Evolutionary conservation across 2,888 invertebrate genomes (phyloP).

Genomic region (Melipona beecheii): DNA sequence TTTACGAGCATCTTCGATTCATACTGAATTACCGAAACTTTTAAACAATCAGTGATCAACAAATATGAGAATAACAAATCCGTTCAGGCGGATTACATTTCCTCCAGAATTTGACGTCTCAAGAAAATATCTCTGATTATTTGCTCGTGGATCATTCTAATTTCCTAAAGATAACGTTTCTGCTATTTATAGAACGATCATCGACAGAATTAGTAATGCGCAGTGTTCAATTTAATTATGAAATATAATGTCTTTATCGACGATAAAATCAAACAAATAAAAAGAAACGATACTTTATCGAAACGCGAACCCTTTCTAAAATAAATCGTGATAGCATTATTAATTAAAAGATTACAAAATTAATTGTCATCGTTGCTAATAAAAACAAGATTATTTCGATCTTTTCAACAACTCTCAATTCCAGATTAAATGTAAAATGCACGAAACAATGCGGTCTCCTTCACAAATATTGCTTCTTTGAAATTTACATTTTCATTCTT

Average conservation of each 20-base stretch:
- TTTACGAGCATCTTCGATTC: not conserved
- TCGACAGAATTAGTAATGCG: not conserved
- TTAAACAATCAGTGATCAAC: not conserved
- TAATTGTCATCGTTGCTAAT: too few species aligned
- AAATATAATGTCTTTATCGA: not conserved
- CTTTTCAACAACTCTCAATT: too few species aligned
- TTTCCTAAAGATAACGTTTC: conserved; percentile 18
- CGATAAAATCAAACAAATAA: not conserved
- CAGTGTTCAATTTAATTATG: conserved; percentile 8
- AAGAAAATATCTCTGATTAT: not conserved
- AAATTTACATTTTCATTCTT: too few species aligned
- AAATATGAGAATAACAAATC: conserved; percentile 13
- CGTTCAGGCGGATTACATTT: not conserved
- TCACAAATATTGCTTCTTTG: too few species aligned
- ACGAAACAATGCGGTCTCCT: too few species aligned
- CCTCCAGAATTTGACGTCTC: conserved; percentile 1
- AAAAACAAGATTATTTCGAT: too few species aligned
- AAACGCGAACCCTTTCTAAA: not conserved
- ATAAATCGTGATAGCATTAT: too few species aligned
- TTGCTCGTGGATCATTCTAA: not conserved
- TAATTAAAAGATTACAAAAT: too few species aligned
- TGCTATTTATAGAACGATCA: not conserved
- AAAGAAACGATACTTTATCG: not conserved
- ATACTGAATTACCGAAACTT: not conserved
- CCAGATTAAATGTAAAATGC: too few species aligned